phyloP scores from a whole-genome alignment of 1,140 invertebrate species.

The Drosophila nebulosa region DNA sequence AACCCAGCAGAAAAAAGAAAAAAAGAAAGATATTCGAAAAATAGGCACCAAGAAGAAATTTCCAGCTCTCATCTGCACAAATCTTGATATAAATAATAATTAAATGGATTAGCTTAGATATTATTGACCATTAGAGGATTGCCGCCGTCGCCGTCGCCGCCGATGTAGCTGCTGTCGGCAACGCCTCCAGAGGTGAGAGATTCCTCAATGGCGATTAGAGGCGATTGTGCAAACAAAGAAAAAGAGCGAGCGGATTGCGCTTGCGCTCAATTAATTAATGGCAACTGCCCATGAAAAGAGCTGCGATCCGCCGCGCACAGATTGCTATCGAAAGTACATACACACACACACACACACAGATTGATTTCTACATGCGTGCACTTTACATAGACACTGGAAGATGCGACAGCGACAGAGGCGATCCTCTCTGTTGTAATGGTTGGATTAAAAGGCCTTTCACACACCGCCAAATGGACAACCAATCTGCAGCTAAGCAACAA shows the following conservation, averaged over 20 bases:
- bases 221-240: slow-evolving; percentile 65
- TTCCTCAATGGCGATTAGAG: slow-evolving; percentile 46
- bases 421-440: slow-evolving; percentile 14
- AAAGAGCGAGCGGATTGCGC: slow-evolving; percentile 49
- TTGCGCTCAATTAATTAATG: slow-evolving; percentile 77
- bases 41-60: slow-evolving; percentile 23
- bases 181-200: slow-evolving; percentile 48
- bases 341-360: background rate
- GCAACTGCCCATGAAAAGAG: slow-evolving; percentile 72
- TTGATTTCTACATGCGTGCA: slow-evolving; percentile 70
- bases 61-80: slow-evolving; percentile 40
- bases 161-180: slow-evolving; percentile 16
- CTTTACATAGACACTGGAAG: slow-evolving; percentile 57
- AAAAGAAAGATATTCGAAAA: background rate
- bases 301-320: slow-evolving; percentile 33
- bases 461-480: background rate
- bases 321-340: slow-evolving; percentile 72
- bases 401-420: background rate
- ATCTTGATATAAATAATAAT: slow-evolving; percentile 79
- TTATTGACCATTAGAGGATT: slow-evolving; percentile 44
- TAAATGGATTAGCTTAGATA: slow-evolving; percentile 71
- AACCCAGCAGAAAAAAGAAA: slow-evolving; percentile 32
- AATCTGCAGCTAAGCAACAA: slow-evolving; percentile 29
- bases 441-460: slow-evolving; percentile 15
- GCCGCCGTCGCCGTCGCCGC: background rate